Conservation (phyloP, 2,113 vertebrate genomes). For the Pagrus major region DNA sequence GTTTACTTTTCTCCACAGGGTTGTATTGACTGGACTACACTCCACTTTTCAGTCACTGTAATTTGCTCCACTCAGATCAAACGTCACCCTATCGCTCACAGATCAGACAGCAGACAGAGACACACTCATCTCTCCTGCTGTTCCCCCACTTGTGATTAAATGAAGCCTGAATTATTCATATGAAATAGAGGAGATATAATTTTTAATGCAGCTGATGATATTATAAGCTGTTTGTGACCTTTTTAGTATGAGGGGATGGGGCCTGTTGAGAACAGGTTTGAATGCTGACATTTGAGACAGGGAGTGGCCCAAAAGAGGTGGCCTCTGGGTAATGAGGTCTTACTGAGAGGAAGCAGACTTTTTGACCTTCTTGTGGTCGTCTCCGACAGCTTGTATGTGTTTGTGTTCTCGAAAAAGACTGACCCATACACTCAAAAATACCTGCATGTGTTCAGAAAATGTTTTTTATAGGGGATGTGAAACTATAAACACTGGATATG, state of each 20-base stretch:
- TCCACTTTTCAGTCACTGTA: not conserved
- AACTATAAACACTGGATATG: not conserved
- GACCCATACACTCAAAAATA: not conserved
- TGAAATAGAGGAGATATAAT: not conserved
- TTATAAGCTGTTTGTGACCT: conserved; percentile 53
- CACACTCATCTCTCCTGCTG: not conserved
- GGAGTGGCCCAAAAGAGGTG: conserved; percentile 64
- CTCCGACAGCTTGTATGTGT: conserved; percentile 6
- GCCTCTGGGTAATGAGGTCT: conserved; percentile 66
- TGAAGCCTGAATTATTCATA: conserved; percentile 64
- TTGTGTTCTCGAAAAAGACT: conserved; percentile 8
- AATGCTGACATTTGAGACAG: conserved; percentile 70
- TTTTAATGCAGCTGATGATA: conserved; percentile 51
- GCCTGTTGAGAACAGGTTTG: conserved; percentile 17
- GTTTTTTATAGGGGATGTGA: not conserved
- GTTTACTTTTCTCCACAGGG: conserved; percentile 9
- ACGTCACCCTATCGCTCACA: conserved; percentile 3
- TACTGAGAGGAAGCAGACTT: conserved; percentile 63
- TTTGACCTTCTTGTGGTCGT: conserved; percentile 61
- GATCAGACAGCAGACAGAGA: conserved; percentile 26
- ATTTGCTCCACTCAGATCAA: conserved; percentile 10
- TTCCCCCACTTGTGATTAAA: conserved; percentile 28
- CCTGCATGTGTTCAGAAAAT: not conserved
- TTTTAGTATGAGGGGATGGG: conserved; percentile 54
- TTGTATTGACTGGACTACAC: not conserved